phyloP scores from a whole-genome alignment of 2,797 vertebrate genomes.

The Mormyrus proboscirostris region DNA sequence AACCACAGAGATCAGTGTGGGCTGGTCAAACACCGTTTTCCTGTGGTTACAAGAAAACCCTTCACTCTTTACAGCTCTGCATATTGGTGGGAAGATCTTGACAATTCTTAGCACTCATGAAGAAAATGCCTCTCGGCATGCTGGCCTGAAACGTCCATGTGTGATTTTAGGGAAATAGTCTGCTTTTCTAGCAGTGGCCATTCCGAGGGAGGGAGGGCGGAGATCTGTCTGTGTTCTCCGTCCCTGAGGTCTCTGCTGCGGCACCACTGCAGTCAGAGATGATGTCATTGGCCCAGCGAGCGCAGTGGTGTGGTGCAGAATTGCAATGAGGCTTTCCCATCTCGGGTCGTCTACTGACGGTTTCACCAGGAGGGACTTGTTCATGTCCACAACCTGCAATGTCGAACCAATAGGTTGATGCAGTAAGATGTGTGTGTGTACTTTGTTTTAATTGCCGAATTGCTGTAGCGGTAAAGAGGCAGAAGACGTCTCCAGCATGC shows the following conservation, averaged over 20 bases:
- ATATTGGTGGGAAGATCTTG: background rate
- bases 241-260: constrained; percentile 15
- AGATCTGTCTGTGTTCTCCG: background rate
- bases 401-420: background rate
- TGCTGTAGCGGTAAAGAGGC: background rate
- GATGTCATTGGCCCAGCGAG: constrained; percentile 16
- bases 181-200: background rate
- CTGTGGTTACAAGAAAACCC: background rate
- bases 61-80: background rate
- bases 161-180: background rate
- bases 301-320: constrained; percentile 20
- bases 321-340: constrained; percentile 21
- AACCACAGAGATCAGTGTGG: background rate
- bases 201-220: background rate
- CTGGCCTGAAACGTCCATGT: background rate
- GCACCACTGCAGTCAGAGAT: constrained; percentile 24
- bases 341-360: background rate
- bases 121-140: background rate
- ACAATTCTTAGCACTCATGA: background rate
- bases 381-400: background rate
- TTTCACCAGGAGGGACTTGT: background rate
- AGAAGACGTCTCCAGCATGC: background rate
- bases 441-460: background rate
- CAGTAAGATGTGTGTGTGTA: background rate
- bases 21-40: background rate